Percentiles rank a stretch among this genome's conserved stretches.
Conservation (phyloP, 1,140 invertebrate species). For the Neodiprion virginianus region DNA sequence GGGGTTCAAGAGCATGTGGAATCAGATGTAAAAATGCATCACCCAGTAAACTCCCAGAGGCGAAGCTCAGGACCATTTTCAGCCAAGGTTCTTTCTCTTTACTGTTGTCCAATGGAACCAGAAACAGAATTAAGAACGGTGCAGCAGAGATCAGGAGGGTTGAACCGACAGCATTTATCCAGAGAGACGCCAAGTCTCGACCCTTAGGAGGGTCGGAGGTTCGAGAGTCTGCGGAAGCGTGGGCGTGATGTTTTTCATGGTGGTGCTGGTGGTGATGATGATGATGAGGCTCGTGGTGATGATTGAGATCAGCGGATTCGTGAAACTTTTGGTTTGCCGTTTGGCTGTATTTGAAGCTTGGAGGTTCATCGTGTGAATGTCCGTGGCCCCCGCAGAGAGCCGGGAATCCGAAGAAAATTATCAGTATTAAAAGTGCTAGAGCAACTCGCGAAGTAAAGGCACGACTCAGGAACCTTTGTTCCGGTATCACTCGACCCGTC, state of each 20-base stretch:
- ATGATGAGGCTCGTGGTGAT: constrained; percentile 47
- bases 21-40: constrained; percentile 97
- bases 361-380: constrained; percentile 61
- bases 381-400: constrained; percentile 51
- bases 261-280: constrained; percentile 48
- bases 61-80: constrained; percentile 92
- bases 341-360: constrained; percentile 78
- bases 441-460: constrained; percentile 26
- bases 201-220: not conserved
- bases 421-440: constrained; percentile 43
- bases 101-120: constrained; percentile 91
- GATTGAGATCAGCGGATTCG: constrained; percentile 15
- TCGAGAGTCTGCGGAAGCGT: constrained; percentile 20
- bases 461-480: not conserved
- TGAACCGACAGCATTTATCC: constrained; percentile 80
- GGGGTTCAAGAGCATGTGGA: constrained; percentile 86
- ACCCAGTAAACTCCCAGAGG: constrained; percentile 91
- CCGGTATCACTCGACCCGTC: constrained; percentile 4
- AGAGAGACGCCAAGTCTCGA: constrained; percentile 29
- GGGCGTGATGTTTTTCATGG: constrained; percentile 42
- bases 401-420: constrained; percentile 59
- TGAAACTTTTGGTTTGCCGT: constrained; percentile 68
- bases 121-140: constrained; percentile 92
- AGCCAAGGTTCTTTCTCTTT: constrained; percentile 83
- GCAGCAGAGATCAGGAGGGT: constrained; percentile 93